Base-by-base conservation (phyloP, 2,888 invertebrate species). In the Andricus quercusramuli region DNA sequence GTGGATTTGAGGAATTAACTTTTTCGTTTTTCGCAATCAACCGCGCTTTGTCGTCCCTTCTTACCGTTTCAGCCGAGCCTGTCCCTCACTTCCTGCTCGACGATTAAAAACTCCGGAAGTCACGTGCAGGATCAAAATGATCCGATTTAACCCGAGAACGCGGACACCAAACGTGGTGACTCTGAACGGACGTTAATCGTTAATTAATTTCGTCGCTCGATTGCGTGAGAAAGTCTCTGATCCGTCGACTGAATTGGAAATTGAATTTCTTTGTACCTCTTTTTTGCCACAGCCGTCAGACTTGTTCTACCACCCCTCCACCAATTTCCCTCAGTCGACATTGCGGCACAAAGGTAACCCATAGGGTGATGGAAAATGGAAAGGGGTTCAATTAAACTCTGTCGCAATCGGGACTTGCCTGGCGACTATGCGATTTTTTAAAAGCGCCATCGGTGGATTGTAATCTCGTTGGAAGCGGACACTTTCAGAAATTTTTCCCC, bases 181-280 rank as follows among this genome's bases (percentile, higher is more conserved):
- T n/a, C 9, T 37, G 74, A 56, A 59, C 74, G 74, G 74, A 37
- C 56, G 47, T 77, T 77, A 77, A 77, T 64, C 77, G 77, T 77
- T 77, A 77, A 77, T 77, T 77, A 77, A 77, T 77, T 65, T 64
- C 77, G 64, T 65, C 77, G 77, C 77, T 64, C 77, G 77, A 65
- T 64, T 62, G 64, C 65, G 62, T 77, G 64, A 41, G 62, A 64
- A 62, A 65, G 77, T 77, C 77, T 65, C 44, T 64, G 62, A 64
- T 65, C 62, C 65, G 64, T 41, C 62, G 47, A 41, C 62, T 47
- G 44, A 77, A 77, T 77, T 77, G 64, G 77, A 77, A 64, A 77
- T 77, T 77, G 64, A 62, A 77, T 77, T 77, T 77, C 64, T 65
- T 77, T 77, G 44, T 62, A n/a, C 62, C 37, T 77, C 44, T 22